Conservation (phyloP, 2,113 vertebrate genomes). For the Rana temporaria region DNA sequence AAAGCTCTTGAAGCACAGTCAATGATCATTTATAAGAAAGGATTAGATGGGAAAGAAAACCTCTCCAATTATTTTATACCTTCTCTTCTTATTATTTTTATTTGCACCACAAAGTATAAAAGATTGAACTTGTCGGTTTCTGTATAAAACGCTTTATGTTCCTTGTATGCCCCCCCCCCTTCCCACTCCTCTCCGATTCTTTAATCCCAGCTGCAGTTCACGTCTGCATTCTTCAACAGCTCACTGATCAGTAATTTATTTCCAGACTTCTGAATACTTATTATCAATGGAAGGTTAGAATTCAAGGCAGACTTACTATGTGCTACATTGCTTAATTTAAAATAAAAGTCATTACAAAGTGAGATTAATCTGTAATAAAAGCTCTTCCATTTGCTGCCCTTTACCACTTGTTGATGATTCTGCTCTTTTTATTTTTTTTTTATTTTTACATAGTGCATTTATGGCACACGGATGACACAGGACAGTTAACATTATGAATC, state of each 20-base stretch:
- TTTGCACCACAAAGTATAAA: conserved; percentile 38
- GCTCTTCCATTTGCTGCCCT: conserved; percentile 46
- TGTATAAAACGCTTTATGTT: conserved; percentile 52
- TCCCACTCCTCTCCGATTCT: conserved; percentile 57
- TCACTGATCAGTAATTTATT: conserved; percentile 86
- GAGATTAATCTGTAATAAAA: conserved; percentile 69
- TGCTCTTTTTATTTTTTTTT: conserved; percentile 28
- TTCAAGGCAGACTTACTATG: conserved; percentile 68
- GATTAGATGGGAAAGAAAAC: conserved; percentile 15
- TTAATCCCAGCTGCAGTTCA: conserved; percentile 75
- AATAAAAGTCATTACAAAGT: conserved; percentile 68
- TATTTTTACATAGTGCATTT: conserved; percentile 59
- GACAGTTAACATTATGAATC: conserved; percentile 59
- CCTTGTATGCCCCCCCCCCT: conserved; percentile 64
- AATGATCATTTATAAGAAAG: conserved; percentile 12
- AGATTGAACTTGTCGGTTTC: conserved; percentile 39
- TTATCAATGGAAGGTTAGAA: conserved; percentile 83
- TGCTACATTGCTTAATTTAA: conserved; percentile 68
- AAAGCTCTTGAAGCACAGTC: conserved; percentile 1
- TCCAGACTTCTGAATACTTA: conserved; percentile 79
- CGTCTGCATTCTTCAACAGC: conserved; percentile 77
- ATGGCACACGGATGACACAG: conserved; percentile 7
- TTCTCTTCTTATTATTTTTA: conserved; percentile 50
- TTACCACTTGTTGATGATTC: conserved; percentile 59
- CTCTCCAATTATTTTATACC: conserved; percentile 38